Base-by-base conservation (phyloP, 2,888 invertebrate species). In the Thereva nobilitata region DNA sequence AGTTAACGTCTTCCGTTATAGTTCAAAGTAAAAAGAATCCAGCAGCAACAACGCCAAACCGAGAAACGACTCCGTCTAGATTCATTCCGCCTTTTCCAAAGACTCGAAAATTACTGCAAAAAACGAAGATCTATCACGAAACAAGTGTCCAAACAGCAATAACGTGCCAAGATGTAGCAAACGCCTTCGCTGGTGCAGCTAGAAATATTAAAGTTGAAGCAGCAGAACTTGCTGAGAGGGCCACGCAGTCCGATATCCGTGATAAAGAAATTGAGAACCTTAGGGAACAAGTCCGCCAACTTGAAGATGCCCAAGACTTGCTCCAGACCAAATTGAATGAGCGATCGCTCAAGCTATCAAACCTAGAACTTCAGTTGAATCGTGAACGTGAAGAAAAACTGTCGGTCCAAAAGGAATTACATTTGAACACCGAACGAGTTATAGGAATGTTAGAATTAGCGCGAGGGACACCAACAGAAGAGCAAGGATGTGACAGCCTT, bases 111-210 rank as follows among this genome's bases (percentile, higher is more conserved):
- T 40, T 54, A 56, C 76, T 78, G 65, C 78, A 83, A 41, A 86
- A 85, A 76, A 88, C 89, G 1, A 84, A 87, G 74, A 93, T 93
- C 71, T 93, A 91, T 77, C 92, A 92, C 72, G 93, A 93, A 79
- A 89, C 86, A 42, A 84, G 86, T 55, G 85, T 87, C 9, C 93
- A 93, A 78, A 93, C 93, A 1, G 89, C 89, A 35, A 79, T 93
- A 59, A 86, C 90, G 1, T 86, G 88, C 64, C 79, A 82, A 3
- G 93, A 93, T 75, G 83, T 93, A 35, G 89, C 90, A 71, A 86
- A 87, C 12, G 89, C 88, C 4, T 81, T 92, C 61, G 85, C 86
- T 0, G 91, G 91, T 1, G 79, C 86, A 3, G 76, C 79, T 1
- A 79, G 79, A 3, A 70, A 64, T 9, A 63, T 73, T 5, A 74